Percentiles rank a stretch among this genome's conserved stretches.
Conservation (phyloP, 2,113 vertebrate species). For the Chionomys nivalis region DNA sequence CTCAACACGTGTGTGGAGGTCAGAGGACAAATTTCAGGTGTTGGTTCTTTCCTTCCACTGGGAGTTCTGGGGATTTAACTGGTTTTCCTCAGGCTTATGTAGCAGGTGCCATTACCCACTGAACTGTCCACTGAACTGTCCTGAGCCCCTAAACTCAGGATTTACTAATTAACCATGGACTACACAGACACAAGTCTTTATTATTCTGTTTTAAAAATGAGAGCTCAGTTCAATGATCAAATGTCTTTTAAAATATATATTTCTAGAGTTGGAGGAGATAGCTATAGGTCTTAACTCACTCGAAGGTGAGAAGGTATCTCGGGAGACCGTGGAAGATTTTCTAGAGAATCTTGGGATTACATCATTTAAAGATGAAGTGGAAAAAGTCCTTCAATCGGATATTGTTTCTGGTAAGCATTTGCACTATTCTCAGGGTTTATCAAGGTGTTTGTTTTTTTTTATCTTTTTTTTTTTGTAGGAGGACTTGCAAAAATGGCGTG, state of each 20-base stretch:
- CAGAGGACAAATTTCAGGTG: not conserved
- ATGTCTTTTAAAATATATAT: not conserved
- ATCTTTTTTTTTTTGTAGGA: not conserved
- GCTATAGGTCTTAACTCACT: not conserved
- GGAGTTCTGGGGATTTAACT: not conserved
- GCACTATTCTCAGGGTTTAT: not conserved
- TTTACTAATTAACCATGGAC: not conserved
- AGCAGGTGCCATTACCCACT: not conserved
- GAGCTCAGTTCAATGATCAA: not conserved
- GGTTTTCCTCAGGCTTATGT: not conserved
- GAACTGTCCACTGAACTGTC: not conserved
- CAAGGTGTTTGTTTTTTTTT: not conserved
- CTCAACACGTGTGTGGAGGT: not conserved
- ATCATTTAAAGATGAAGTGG: conserved; percentile 45
- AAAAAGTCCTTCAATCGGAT: conserved; percentile 62
- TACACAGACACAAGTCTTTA: not conserved
- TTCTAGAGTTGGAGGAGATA: conserved; percentile 48
- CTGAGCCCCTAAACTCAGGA: not conserved
- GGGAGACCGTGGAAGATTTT: conserved; percentile 54
- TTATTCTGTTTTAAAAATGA: conserved; percentile 35
- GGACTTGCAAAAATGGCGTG: not conserved
- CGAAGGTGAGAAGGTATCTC: conserved; percentile 32
- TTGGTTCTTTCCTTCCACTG: not conserved
- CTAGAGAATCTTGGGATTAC: conserved; percentile 45
- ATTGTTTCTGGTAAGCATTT: conserved; percentile 73